Percentiles rank a stretch among this genome's conserved stretches.
phyloP scores from a whole-genome alignment of 2,113 vertebrate species.

The Cervus canadensis region DNA sequence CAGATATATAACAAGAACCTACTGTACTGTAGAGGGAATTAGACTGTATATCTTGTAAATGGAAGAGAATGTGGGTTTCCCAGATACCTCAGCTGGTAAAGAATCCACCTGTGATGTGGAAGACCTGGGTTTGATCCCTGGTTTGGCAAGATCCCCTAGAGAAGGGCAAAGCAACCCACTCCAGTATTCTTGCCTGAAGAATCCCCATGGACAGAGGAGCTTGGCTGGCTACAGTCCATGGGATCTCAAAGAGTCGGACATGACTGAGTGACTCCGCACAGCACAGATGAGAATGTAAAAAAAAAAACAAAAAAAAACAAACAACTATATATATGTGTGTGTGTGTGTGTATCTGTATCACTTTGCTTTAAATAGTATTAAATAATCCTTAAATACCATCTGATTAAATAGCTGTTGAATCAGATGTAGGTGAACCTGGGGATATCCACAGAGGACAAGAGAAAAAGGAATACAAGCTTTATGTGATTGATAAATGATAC shows the following conservation, averaged over 20 bases:
- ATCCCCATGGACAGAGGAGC: neutral
- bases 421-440: neutral
- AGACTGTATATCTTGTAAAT: neutral
- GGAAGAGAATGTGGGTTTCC: neutral
- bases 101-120: neutral
- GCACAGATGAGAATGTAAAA: neutral
- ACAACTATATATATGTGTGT: neutral
- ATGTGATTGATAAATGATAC: neutral
- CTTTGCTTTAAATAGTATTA: neutral
- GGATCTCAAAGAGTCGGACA: neutral
- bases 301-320: neutral
- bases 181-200: neutral
- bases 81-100: neutral
- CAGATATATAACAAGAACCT: neutral
- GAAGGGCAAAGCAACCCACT: neutral
- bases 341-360: neutral
- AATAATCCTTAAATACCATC: neutral
- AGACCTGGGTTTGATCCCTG: neutral
- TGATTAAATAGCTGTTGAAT: neutral
- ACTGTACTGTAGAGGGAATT: neutral
- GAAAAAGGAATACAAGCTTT: neutral
- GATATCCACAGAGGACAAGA: neutral
- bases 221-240: neutral
- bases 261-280: neutral
- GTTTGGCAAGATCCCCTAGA: neutral